These are phyloP conservation scores for Lanius ludovicianus DNA, from an alignment of 2,113 vertebrate species.

Conservation along the genomic window DNA sequence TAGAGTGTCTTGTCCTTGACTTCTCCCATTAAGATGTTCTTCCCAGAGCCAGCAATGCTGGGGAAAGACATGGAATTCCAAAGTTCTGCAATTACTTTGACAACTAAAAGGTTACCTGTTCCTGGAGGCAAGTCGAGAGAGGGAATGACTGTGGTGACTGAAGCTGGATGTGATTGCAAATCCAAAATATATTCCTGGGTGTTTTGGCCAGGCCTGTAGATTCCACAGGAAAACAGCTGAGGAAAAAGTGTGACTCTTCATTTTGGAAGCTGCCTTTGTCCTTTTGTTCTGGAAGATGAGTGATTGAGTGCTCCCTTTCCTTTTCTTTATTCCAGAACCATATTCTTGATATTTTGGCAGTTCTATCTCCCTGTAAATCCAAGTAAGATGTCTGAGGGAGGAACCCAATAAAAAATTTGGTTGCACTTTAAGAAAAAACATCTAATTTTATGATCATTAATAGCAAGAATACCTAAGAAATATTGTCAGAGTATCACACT, in stretches of 20 bases:
- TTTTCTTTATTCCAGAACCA: background rate
- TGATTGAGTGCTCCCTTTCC: background rate
- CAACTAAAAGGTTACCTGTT: background rate
- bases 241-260: background rate
- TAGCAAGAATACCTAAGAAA: background rate
- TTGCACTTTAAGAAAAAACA: background rate
- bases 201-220: background rate
- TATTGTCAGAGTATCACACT: background rate
- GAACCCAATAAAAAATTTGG: background rate
- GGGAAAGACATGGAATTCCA: background rate
- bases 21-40: background rate
- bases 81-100: background rate
- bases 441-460: background rate
- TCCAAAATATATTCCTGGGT: background rate
- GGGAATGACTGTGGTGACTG: background rate
- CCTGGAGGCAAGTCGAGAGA: background rate
- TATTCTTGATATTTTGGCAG: background rate
- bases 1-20: background rate
- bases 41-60: background rate
- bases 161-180: background rate
- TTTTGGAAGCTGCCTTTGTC: background rate
- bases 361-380: background rate
- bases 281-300: background rate
- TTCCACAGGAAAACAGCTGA: background rate
- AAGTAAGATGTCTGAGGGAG: background rate